Evolutionary conservation across 2,113 vertebrate genomes (phyloP).

Genomic region (Emydocephalus ijimae): DNA sequence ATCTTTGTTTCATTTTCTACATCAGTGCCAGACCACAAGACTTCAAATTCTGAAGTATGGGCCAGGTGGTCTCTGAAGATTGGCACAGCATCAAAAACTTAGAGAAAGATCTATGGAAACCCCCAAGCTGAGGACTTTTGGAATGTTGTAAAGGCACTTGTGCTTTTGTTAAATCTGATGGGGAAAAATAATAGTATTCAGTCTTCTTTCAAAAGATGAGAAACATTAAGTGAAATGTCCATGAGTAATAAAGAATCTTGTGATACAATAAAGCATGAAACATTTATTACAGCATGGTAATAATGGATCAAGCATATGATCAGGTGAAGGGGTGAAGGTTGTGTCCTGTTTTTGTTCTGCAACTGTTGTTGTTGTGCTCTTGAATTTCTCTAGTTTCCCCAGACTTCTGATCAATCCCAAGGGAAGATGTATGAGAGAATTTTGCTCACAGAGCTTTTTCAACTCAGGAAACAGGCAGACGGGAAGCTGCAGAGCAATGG

Average conservation of each 20-base stretch:
- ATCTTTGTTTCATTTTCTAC: neutral
- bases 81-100: neutral
- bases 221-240: neutral
- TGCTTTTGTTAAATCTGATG: neutral
- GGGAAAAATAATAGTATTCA: neutral
- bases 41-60: neutral
- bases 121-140: neutral
- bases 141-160: neutral
- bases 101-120: neutral
- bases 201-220: neutral
- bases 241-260: neutral
- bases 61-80: neutral
- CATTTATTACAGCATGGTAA: neutral
- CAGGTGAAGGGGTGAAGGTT: neutral
- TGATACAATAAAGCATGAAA: neutral
- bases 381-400: neutral
- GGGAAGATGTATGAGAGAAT: neutral
- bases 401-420: neutral
- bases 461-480: neutral
- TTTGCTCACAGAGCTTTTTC: neutral
- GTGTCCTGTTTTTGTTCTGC: neutral
- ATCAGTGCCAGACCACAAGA: neutral
- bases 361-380: neutral
- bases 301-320: neutral
- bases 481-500: neutral